A percentile compares a stretch with the other conserved stretches of the same genome.
These are phyloP conservation scores for Euplexia lucipara DNA, from an alignment of 2,888 invertebrate species.

Conservation along the genomic window DNA sequence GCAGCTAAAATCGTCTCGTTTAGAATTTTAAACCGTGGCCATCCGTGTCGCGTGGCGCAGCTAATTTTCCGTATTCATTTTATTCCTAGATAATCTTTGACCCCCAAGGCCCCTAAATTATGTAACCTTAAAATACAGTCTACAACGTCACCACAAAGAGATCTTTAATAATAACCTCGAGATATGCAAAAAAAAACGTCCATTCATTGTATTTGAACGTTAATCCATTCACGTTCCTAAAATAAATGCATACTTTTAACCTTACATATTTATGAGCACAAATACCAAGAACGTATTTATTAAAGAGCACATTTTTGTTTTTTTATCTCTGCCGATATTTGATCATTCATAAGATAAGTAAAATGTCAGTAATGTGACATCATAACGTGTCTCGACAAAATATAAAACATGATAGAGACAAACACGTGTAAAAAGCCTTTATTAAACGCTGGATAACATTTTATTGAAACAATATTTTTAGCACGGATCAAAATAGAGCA, in stretches of 20 bases:
- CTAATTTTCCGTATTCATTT: too few species aligned
- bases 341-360: conserved; percentile 14
- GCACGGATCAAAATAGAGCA: too few species aligned
- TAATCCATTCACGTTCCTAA: conserved; percentile 29
- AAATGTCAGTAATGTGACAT: conserved; percentile 18
- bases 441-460: background rate
- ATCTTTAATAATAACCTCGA: background rate
- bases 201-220: conserved; percentile 35
- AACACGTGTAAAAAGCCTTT: conserved; percentile 1
- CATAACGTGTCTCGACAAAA: background rate
- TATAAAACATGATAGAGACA: background rate
- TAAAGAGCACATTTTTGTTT: conserved; percentile 21
- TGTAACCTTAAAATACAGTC: background rate
- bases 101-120: too few species aligned
- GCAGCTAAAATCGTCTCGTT: too few species aligned
- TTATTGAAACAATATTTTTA: conserved; percentile 1
- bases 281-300: conserved; percentile 25
- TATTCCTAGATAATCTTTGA: too few species aligned
- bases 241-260: conserved; percentile 12
- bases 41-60: too few species aligned
- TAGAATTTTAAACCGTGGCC: background rate
- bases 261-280: conserved; percentile 25
- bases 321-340: background rate
- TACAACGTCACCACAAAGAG: background rate
- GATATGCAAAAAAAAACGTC: background rate